Evolutionary conservation across 1,140 invertebrate genomes (phyloP).

Genomic region (Sesamia nonagrioides): DNA sequence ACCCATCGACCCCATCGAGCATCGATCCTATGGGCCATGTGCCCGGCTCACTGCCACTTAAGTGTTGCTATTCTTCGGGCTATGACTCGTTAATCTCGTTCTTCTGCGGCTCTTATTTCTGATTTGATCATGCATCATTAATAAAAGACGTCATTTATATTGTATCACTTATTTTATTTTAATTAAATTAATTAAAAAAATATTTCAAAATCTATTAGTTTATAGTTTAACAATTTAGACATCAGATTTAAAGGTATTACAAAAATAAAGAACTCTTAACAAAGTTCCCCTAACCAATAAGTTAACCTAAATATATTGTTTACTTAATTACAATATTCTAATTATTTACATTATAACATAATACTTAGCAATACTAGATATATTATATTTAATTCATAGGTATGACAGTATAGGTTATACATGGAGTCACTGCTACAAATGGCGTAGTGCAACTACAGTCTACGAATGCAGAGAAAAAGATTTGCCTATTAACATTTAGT

Average conservation of each 20-base stretch:
- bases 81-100: too few relatives aligned
- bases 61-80: too few relatives aligned
- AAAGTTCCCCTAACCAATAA: conserved; percentile 4
- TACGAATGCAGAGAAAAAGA: neutral
- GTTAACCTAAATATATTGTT: conserved; percentile 3
- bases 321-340: neutral
- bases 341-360: conserved; percentile 1
- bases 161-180: neutral
- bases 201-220: neutral
- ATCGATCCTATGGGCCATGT: too few relatives aligned
- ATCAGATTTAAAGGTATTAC: neutral
- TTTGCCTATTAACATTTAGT: too few relatives aligned
- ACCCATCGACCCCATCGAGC: too few relatives aligned
- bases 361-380: neutral
- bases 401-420: neutral
- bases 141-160: neutral
- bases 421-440: neutral
- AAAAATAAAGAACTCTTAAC: neutral
- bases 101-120: too few relatives aligned
- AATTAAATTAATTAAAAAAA: neutral
- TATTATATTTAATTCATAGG: neutral
- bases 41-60: too few relatives aligned
- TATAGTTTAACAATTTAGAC: neutral
- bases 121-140: too few relatives aligned
- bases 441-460: neutral